Conservation (phyloP, 2,113 vertebrate genomes). For the Sigmodon hispidus region DNA sequence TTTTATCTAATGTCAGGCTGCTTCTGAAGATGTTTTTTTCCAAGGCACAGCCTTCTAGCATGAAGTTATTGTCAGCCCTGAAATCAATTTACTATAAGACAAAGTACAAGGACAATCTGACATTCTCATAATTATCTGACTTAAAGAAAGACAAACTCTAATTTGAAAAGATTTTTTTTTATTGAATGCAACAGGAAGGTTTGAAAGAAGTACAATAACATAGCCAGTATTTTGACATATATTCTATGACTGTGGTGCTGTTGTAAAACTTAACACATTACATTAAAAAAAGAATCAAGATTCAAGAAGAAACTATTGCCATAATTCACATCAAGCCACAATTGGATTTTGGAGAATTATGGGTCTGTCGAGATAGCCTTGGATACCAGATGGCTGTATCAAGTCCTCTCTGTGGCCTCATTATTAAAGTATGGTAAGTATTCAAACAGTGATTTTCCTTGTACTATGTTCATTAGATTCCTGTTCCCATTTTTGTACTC, state of each 20-base stretch:
- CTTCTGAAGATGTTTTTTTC: slow-evolving; percentile 67
- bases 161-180: slow-evolving; percentile 1
- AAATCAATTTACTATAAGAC: slow-evolving; percentile 66
- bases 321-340: background rate
- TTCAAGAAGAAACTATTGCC: background rate
- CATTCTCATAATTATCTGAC: slow-evolving; percentile 54
- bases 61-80: slow-evolving; percentile 51
- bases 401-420: background rate
- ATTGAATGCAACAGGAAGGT: background rate
- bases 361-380: background rate
- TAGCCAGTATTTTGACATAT: background rate
- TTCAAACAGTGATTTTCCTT: background rate
- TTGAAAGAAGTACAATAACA: background rate
- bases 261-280: background rate
- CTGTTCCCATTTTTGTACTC: background rate
- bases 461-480: background rate
- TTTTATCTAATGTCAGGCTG: slow-evolving; percentile 49
- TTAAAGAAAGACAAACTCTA: slow-evolving; percentile 57
- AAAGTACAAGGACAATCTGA: slow-evolving; percentile 58
- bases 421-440: background rate
- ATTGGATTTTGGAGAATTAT: background rate
- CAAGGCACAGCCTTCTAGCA: slow-evolving; percentile 37
- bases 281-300: slow-evolving; percentile 7
- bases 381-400: background rate
- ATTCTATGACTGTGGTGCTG: background rate